These are phyloP conservation scores for Bombus pascuorum DNA, from an alignment of 1,140 invertebrate species.

Conservation along the genomic window DNA sequence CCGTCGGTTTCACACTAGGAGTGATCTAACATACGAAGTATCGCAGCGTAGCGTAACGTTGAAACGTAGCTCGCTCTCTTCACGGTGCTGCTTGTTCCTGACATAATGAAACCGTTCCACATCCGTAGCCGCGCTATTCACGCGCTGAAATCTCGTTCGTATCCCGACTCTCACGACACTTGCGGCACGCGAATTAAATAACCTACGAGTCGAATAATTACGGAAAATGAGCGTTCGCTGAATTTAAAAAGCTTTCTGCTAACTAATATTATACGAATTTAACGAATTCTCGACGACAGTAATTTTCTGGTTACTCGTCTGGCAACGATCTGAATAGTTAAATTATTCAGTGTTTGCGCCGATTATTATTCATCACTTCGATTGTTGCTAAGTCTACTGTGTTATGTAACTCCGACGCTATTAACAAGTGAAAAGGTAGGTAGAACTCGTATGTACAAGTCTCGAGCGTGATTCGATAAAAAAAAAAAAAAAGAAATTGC, in stretches of 20 bases:
- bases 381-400: too few species aligned
- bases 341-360: too few species aligned
- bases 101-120: conserved; percentile 14
- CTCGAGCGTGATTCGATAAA: background rate
- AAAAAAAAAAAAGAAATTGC: background rate
- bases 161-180: background rate
- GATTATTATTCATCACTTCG: too few species aligned
- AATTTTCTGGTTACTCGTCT: too few species aligned
- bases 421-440: too few species aligned
- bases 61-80: background rate
- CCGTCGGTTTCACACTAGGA: background rate
- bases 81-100: background rate
- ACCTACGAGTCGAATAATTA: background rate
- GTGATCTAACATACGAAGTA: background rate
- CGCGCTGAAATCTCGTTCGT: conserved; percentile 1
- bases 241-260: too few species aligned
- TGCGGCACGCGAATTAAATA: conserved; percentile 12
- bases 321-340: too few species aligned
- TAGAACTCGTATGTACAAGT: too few species aligned
- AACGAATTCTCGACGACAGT: background rate
- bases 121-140: background rate
- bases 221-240: background rate
- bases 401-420: too few species aligned
- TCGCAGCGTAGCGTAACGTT: too few species aligned
- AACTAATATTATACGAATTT: background rate